Base-by-base conservation (phyloP, 1,140 invertebrate genomes). In the Mamestra configurata region DNA sequence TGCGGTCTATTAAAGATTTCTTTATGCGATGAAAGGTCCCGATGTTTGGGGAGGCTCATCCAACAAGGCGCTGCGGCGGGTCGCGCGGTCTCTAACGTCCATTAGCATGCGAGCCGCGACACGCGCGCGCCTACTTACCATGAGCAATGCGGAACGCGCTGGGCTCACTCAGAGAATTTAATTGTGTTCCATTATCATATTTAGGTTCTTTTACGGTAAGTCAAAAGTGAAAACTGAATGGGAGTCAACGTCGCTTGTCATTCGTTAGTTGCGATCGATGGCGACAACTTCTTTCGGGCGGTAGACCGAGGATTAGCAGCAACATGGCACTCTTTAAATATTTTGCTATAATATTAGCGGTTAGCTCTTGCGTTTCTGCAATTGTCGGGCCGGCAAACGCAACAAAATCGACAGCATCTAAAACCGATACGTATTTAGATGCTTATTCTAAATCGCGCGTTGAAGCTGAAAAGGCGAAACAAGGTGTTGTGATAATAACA, bases 111-210 rank as follows among this genome's bases (percentile, higher is more conserved):
- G 86, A 15, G 55, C 66, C 82, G 72, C 85, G 83, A 71, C 79
- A 77, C 81, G 53, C 83, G 77, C 79, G 83, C 85, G 82, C 91
- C 92, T 92, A 94, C 93, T 94, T 93, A 91, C 89, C 83, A 94
- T 95, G 92, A 91, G 90, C 92, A 89, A 93, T 93, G 92, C 92
- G 92, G 92, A 92, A 92, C 93, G 90, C 88, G 83, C 84, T 79
- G 86, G 88, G 92, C 92, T 92, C 93, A 91, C 92, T 91, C 80
- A 77, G 89, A 93, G 93, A 95, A 95, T 95, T 94, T 95, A 94
- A 95, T 95, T 95, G 93, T 93, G 90, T 92, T 90, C 92, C 89
- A 94, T 94, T 94, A 94, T 94, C 93, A 94, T 94, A 94, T 94
- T 93, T 91, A 93, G 92, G 92, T 90, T 94, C 92, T 93, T 94